Evolutionary conservation across 2,888 invertebrate genomes (phyloP), one percentile per base, ranked within the genome.

Genomic region (Heliothis peltigera): DNA sequence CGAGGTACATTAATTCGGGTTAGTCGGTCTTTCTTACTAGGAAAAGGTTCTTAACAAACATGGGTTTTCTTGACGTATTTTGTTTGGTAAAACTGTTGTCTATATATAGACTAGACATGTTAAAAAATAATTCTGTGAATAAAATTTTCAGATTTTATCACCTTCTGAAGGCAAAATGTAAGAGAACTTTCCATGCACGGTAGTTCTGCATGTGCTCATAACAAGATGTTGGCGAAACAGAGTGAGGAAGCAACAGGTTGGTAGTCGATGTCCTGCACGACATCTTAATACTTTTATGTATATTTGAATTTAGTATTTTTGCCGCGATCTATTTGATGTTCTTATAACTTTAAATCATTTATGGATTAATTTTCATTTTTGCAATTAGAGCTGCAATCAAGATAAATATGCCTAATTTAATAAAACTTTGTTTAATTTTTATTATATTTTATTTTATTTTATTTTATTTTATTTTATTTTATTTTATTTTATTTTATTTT

Each of bases 1-100:
- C 12, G 19, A 8, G 19, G n/a, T 15, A 43, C 35, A 76, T 76
- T 70, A 57, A 63, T 76, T 57, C 56, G 71, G 56, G 47, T 56
- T 70, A 61, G 22, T 25, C 44, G 22, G 71, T 39, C 25, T 75
- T 70, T 54, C 47, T 76, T 52, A 32, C 19, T 17, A 25, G 52
- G 44, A 4, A 19, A 5, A 21, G 42, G 17, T 35, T 54, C 39
- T 19, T 51, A 6, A 28, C 25, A 19, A 32, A 22, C 32, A 21
- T 25, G 17, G 35, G n/a, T 19, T 15, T 28, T 8, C 1, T 18
- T 49, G 25, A 35, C 4, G 10, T 48, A n/a, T 39, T 7, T 18
- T 39, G 15, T 39, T n/a, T n/a, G 15, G 4, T 39, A 39, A 15
- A 35, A 1, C 39, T 6, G 8, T n/a, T 39, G 39, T n/a, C n/a